These are phyloP conservation scores for Petrocephalus schoutedeni DNA, from an alignment of 2,797 vertebrate genomes.

Conservation along the genomic window DNA sequence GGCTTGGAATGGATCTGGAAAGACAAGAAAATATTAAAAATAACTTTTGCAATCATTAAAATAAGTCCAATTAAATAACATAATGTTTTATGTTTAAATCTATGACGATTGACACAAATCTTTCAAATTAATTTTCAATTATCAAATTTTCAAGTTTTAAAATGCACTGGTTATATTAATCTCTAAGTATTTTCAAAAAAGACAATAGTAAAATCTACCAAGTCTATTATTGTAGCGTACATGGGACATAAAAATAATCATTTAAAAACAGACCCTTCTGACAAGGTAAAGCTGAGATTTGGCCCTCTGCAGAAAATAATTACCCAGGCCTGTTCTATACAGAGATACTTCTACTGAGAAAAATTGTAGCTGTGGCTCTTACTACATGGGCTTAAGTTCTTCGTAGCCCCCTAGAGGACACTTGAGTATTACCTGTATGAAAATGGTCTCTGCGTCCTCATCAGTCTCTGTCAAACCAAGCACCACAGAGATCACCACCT, in stretches of 20 bases:
- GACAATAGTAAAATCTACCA: background rate
- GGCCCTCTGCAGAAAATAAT: background rate
- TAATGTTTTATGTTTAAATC: background rate
- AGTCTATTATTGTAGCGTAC: background rate
- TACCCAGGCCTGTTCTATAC: background rate
- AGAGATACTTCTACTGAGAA: background rate
- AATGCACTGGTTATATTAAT: background rate
- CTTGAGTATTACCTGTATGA: conserved; percentile 71
- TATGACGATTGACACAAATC: background rate
- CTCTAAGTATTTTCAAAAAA: background rate
- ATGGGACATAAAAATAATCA: background rate
- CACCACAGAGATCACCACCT: conserved; percentile 65
- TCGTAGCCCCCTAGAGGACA: background rate
- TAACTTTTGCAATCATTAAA: background rate
- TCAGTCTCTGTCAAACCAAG: conserved; percentile 63
- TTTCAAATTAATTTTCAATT: background rate
- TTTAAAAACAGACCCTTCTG: background rate
- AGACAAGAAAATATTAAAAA: background rate
- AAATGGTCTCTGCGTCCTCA: conserved; percentile 67
- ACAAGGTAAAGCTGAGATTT: background rate
- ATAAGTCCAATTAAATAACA: background rate
- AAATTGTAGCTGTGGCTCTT: background rate
- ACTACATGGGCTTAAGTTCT: background rate
- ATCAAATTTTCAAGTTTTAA: background rate
- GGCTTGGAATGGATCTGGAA: conserved; percentile 66